A percentile compares a stretch with the other conserved stretches of the same genome.
These are phyloP conservation scores for Eospalax fontanierii DNA, from an alignment of 2,797 vertebrate species.

Conservation along the genomic window DNA sequence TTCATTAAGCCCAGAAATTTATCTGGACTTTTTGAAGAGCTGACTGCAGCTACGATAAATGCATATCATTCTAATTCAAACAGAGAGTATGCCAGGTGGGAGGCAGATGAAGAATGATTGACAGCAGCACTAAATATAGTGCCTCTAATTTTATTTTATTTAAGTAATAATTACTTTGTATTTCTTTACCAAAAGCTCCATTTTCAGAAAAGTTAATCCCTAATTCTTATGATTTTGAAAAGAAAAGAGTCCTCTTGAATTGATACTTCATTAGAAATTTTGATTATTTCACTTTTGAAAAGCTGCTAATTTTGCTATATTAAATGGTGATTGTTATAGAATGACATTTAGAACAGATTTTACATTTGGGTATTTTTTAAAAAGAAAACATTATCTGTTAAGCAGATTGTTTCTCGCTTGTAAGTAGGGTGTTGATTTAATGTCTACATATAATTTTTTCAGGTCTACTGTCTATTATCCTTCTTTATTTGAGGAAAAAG, in stretches of 20 bases:
- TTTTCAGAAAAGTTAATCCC: background rate
- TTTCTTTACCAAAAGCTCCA: background rate
- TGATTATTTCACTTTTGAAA: background rate
- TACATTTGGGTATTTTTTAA: background rate
- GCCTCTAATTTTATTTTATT: conserved; percentile 38
- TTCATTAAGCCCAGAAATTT: background rate
- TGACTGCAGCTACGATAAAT: background rate
- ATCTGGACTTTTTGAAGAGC: conserved; percentile 4
- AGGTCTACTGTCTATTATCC: background rate
- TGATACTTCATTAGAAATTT: conserved; percentile 19
- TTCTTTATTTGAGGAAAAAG: background rate
- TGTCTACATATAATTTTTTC: background rate
- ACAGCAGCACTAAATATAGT: conserved; percentile 38
- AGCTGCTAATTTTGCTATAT: background rate
- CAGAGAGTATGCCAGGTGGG: background rate
- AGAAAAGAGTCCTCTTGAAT: background rate
- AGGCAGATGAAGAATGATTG: conserved; percentile 6
- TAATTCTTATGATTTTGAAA: conserved; percentile 39
- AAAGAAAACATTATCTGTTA: background rate
- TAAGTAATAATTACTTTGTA: conserved; percentile 26
- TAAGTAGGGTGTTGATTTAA: background rate
- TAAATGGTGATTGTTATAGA: background rate
- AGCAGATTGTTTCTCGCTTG: background rate
- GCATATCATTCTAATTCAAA: conserved; percentile 48
- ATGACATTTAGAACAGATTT: background rate